Conservation (phyloP, 2,113 vertebrate genomes). For the Perca fluviatilis region DNA sequence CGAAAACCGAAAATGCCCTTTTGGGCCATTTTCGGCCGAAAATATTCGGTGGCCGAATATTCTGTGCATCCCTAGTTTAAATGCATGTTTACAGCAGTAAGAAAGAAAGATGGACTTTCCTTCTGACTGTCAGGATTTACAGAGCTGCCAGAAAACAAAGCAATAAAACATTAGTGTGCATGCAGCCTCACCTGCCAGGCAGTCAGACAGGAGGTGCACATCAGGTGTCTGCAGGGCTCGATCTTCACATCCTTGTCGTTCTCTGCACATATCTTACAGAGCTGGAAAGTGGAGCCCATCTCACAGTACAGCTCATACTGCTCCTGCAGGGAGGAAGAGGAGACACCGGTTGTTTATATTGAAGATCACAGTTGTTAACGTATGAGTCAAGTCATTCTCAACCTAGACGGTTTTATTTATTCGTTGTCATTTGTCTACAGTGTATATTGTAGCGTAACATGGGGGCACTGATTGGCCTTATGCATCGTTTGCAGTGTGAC, state of each 20-base stretch:
- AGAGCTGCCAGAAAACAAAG: background rate
- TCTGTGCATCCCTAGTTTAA: too few species aligned
- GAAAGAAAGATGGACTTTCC: background rate
- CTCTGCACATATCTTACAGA: slow-evolving; percentile 99
- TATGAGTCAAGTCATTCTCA: background rate
- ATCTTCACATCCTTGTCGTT: slow-evolving; percentile 99
- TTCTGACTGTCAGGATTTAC: background rate
- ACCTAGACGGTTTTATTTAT: background rate
- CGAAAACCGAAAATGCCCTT: too few species aligned
- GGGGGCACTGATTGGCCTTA: background rate
- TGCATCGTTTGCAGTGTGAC: background rate
- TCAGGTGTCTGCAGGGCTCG: slow-evolving; percentile 97
- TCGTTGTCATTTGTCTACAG: background rate
- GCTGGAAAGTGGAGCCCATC: slow-evolving; percentile 99
- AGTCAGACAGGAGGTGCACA: slow-evolving; percentile 98
- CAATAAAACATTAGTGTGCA: background rate
- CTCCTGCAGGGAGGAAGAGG: slow-evolving; percentile 84
- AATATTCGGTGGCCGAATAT: too few species aligned
- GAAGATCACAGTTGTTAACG: background rate
- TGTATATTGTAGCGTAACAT: background rate
- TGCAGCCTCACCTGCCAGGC: slow-evolving; percentile 92
- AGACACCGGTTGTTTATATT: background rate
- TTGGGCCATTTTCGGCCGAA: too few species aligned
- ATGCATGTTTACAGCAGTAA: background rate
- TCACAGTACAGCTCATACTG: slow-evolving; percentile 99